Evolutionary conservation across 2,113 vertebrate species (phyloP), one percentile per base, ranked within the genome.

Genomic region (Centrocercus urophasianus): DNA sequence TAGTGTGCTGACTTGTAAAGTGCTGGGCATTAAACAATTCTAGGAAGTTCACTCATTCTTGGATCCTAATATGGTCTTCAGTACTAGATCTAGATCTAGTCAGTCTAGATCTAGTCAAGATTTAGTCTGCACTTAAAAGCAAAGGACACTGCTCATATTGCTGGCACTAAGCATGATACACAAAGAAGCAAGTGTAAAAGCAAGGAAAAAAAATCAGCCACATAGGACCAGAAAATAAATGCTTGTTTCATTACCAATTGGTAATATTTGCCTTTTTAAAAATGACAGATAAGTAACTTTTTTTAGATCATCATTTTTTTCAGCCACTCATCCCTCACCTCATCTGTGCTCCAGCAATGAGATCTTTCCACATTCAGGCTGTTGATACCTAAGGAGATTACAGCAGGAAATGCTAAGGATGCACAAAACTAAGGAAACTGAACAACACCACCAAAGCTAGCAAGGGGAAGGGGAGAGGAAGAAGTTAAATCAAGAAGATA

Each of bases 401-500:
- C 67, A 88, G 88, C 88, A 83, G 87, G 95, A 93, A 95, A 93
- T 4, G 70, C 93, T 83, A 93, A 83, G 86, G 96, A 96, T 93
- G 90, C 77, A 90, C 21, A 6, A 72, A 93, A 81, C 67, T 22
- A 82, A 70, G 70, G 78, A 89, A 88, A 92, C 38, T 90, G 21
- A 84, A 89, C 81, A 69, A 89, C 86, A 76, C 94, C 81, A 86
- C 93, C 60, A 16, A 74, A 89, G 72, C 80, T 32, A 94, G 84
- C 71, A 77, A 75, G 24, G 22, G 36, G 63, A 43, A 90, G 75
- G 54, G 72, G 82, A 94, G 76, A 85, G n/a, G 40, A 89, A 95
- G 87, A 93, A 88, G 96, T 94, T 95, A 95, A 95, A 95, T 96
- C 91, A 95, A 92, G 83, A 94, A 86, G 76, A 95, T 96, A 94